Percentiles rank a stretch among this genome's conserved stretches.
These are phyloP conservation scores for Panagrolaimus sp. DNA, from an alignment of 1,140 invertebrate genomes.

Conservation along the genomic window DNA sequence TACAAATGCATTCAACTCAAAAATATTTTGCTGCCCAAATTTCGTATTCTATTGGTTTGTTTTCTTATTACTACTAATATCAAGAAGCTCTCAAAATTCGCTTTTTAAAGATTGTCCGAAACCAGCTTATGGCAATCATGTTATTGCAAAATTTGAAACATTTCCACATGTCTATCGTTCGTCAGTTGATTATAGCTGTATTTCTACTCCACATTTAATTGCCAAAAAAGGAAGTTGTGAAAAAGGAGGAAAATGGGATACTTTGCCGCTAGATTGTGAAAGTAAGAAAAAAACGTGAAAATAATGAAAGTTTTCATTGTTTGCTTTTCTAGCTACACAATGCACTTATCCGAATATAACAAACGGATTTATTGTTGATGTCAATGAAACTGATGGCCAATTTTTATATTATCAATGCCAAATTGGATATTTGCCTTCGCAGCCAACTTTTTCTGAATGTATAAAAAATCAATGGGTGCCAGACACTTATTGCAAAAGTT, in stretches of 20 bases:
- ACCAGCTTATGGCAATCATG: neutral
- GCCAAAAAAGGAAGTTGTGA: slow-evolving; percentile 6
- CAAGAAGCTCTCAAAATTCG: neutral
- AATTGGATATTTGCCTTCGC: no score
- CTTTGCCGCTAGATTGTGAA: neutral
- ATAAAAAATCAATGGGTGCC: neutral
- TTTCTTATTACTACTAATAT: slow-evolving; percentile 2
- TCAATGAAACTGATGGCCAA: no score
- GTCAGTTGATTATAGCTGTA: neutral
- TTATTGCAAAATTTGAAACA: slow-evolving; percentile 7
- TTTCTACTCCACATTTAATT: slow-evolving; percentile 8
- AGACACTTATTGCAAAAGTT: neutral
- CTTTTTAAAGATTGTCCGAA: slow-evolving; percentile 7
- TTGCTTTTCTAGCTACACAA: slow-evolving; percentile 3
- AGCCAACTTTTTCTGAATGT: neutral
- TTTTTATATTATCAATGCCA: no score
- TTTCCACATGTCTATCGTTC: slow-evolving; percentile 3
- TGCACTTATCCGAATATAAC: neutral
- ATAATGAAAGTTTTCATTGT: neutral
- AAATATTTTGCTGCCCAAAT: neutral
- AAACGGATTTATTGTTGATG: neutral
- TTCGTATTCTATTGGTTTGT: slow-evolving; percentile 5
- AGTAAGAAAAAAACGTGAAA: neutral
- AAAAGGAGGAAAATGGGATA: slow-evolving; percentile 9
- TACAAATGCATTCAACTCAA: neutral